These are phyloP conservation scores for Dichetophora obliterata DNA, from an alignment of 2,888 invertebrate species.

Conservation along the genomic window DNA sequence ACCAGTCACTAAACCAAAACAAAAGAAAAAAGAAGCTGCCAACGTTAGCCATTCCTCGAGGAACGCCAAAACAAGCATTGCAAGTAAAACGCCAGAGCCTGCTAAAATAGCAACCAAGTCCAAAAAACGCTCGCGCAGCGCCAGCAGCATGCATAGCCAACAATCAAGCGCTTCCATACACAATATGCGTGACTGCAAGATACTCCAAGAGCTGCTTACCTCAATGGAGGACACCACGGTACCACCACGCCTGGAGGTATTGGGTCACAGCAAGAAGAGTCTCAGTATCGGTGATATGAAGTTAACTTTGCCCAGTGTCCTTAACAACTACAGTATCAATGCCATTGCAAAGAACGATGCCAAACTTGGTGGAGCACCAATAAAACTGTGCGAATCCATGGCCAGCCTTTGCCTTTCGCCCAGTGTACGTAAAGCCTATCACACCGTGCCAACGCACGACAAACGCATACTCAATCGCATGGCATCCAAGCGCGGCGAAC, in stretches of 20 bases:
- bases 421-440: slow-evolving; percentile 61
- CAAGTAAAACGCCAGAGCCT: slow-evolving; percentile 18
- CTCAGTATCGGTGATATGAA: slow-evolving; percentile 8
- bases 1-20: slow-evolving; percentile 11
- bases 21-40: not conserved
- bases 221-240: slow-evolving; percentile 46
- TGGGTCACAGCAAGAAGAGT: slow-evolving; percentile 12
- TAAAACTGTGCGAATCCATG: slow-evolving; percentile 63
- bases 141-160: slow-evolving; percentile 55
- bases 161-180: slow-evolving; percentile 43
- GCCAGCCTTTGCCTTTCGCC: slow-evolving; percentile 66
- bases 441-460: slow-evolving; percentile 65
- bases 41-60: slow-evolving; percentile 12
- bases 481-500: slow-evolving; percentile 66
- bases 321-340: not conserved
- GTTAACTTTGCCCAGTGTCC: slow-evolving; percentile 5
- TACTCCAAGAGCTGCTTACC: slow-evolving; percentile 56
- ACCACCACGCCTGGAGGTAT: slow-evolving; percentile 48
- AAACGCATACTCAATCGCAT: slow-evolving; percentile 69
- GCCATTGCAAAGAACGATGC: not conserved
- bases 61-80: slow-evolving; percentile 35
- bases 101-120: not conserved
- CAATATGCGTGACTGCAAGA: slow-evolving; percentile 59
- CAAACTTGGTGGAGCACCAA: slow-evolving; percentile 35
- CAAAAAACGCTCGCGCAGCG: slow-evolving; percentile 61